Percentiles rank a stretch among this genome's conserved stretches.
Conservation (phyloP, 2,113 vertebrate species). For the Benitochromis conjunctus region DNA sequence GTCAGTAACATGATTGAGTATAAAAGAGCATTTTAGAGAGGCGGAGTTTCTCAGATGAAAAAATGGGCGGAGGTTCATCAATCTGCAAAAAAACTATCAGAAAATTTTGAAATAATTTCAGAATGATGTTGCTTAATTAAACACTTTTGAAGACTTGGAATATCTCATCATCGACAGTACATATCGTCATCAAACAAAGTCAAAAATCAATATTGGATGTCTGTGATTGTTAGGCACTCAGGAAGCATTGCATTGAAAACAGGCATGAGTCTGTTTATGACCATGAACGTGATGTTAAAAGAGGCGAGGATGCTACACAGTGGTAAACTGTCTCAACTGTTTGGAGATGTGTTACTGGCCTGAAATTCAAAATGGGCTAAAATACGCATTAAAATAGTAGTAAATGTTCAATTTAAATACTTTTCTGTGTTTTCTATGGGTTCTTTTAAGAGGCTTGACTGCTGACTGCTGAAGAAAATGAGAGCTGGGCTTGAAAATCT, state of each 20-base stretch:
- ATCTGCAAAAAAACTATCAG: neutral
- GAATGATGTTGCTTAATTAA: neutral
- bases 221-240: rapidly evolving
- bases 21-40: neutral
- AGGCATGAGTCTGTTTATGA: neutral
- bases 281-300: neutral
- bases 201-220: neutral
- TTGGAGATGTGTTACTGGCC: neutral
- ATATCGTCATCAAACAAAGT: neutral
- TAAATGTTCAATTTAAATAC: neutral
- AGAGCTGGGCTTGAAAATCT: no score
- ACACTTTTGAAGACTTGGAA: neutral
- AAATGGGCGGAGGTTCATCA: neutral
- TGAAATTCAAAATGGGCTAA: neutral
- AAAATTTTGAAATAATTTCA: neutral
- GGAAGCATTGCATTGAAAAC: neutral
- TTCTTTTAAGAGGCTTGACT: neutral
- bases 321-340: neutral
- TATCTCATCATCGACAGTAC: neutral
- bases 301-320: neutral
- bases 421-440: neutral
- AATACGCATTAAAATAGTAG: neutral
- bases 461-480: no score
- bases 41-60: neutral
- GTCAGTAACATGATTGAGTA: neutral